Conservation (phyloP, 2,888 invertebrate species). For the Gastrophysa polygoni region DNA sequence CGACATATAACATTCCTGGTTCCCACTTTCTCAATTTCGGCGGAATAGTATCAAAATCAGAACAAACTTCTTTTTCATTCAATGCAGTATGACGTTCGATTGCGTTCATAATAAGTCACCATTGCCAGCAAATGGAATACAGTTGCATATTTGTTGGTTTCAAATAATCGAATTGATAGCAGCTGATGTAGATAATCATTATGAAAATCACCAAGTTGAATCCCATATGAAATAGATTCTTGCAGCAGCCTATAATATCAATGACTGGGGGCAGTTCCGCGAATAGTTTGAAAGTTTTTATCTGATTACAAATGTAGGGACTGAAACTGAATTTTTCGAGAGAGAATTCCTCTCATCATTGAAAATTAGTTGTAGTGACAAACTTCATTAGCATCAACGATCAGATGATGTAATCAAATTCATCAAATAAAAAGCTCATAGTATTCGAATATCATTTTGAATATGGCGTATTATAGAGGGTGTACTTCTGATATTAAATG, state of each 20-base stretch:
- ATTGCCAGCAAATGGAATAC: neutral
- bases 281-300: neutral
- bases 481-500: too few species aligned
- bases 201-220: neutral
- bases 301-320: neutral
- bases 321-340: neutral
- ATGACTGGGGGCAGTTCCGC: neutral
- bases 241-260: neutral
- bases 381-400: neutral
- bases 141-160: neutral
- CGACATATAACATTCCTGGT: neutral
- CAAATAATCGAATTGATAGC: slow-evolving; percentile 7
- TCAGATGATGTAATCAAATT: neutral
- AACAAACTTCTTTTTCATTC: neutral
- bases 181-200: neutral
- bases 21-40: neutral
- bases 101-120: neutral
- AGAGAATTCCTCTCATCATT: neutral
- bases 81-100: too few species aligned
- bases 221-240: neutral
- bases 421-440: too few species aligned
- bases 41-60: neutral
- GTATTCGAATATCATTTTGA: too few species aligned
- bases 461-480: too few species aligned
- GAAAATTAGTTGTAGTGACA: neutral